Evolutionary conservation across 2,797 vertebrate genomes (phyloP).

Genomic region (Hippopotamyrus pictus): DNA sequence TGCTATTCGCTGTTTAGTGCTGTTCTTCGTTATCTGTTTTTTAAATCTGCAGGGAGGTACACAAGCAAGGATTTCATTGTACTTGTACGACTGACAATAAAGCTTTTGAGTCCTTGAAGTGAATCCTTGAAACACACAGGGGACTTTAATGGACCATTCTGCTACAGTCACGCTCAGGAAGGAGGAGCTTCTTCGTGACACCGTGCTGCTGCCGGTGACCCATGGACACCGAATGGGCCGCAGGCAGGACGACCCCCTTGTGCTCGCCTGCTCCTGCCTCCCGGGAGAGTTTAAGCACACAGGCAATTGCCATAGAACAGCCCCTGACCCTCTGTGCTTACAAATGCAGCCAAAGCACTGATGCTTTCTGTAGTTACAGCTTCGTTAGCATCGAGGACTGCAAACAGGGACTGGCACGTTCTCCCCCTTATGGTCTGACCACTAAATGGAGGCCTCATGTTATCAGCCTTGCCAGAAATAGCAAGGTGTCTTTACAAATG

Average conservation of each 20-base stretch:
- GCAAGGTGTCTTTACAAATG: neutral
- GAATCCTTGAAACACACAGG: neutral
- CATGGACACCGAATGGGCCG: neutral
- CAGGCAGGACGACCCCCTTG: neutral
- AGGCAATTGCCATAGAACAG: neutral
- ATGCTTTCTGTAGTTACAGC: neutral
- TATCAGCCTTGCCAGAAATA: neutral
- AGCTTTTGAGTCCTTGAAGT: neutral
- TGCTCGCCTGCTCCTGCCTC: neutral
- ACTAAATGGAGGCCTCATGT: neutral
- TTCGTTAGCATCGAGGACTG: neutral
- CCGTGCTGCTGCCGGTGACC: neutral
- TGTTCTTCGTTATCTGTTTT: neutral
- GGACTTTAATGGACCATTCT: neutral
- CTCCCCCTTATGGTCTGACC: neutral
- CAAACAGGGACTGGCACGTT: neutral
- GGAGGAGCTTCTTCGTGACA: neutral
- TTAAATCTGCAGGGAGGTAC: neutral
- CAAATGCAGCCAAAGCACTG: neutral
- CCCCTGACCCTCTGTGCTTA: neutral
- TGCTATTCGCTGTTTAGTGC: neutral
- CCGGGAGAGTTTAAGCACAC: neutral
- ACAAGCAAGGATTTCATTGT: neutral
- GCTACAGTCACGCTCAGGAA: neutral
- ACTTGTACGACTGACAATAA: neutral